These are phyloP conservation scores for Dolichallabes microphthalmus DNA, from an alignment of 2,113 vertebrate genomes.

Conservation along the genomic window DNA sequence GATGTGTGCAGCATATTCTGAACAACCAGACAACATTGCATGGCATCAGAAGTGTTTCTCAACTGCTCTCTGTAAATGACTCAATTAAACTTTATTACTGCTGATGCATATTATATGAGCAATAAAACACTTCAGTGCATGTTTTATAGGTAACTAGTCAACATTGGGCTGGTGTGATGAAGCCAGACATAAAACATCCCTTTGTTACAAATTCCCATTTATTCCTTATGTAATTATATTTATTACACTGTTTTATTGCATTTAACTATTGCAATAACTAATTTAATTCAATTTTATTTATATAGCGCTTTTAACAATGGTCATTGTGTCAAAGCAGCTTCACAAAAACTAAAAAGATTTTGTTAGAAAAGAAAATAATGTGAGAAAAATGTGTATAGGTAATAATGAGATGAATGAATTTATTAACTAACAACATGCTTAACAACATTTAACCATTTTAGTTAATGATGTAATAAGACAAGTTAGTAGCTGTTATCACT, in stretches of 20 bases:
- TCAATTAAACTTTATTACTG: neutral
- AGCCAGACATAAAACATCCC: neutral
- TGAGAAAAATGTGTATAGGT: too few relatives aligned
- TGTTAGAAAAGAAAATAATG: too few relatives aligned
- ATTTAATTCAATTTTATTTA: neutral
- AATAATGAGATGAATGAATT: too few relatives aligned
- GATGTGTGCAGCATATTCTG: slow-evolving; percentile 74
- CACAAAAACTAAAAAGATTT: too few relatives aligned
- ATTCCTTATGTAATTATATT: neutral
- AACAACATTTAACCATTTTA: neutral
- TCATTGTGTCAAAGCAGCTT: too few relatives aligned
- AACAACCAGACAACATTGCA: slow-evolving; percentile 32
- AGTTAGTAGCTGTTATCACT: neutral
- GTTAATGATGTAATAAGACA: neutral
- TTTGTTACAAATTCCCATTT: too few relatives aligned
- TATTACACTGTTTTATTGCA: neutral
- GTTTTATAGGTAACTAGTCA: neutral
- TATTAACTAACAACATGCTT: neutral
- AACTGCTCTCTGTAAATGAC: slow-evolving; percentile 13
- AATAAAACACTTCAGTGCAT: neutral
- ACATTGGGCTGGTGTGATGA: neutral
- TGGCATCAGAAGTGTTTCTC: neutral
- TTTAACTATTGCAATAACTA: neutral
- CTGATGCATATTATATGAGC: neutral
- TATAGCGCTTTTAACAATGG: too few relatives aligned